These are phyloP conservation scores for Conistra vaccinii DNA, from an alignment of 2,888 invertebrate species.

Conservation along the genomic window DNA sequence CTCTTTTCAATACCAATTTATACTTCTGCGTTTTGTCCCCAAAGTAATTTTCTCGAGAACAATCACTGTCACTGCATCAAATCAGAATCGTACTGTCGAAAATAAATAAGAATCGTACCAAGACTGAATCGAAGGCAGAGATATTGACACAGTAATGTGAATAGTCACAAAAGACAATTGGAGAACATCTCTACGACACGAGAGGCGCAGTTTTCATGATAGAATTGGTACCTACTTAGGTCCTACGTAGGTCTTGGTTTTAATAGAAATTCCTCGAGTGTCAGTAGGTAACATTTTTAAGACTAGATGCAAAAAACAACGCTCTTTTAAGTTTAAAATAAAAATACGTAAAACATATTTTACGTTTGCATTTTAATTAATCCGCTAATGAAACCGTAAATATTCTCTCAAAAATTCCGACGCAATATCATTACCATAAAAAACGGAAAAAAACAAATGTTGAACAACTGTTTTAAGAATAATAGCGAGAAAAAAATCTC, in stretches of 20 bases:
- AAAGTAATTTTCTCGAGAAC: constrained; percentile 30
- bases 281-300: neutral
- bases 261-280: neutral
- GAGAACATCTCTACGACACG: neutral
- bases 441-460: constrained; percentile 15
- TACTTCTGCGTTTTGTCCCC: neutral
- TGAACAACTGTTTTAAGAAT: constrained; percentile 33
- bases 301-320: neutral
- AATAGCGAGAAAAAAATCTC: constrained; percentile 37
- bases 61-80: constrained; percentile 41
- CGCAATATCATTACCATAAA: constrained; percentile 40
- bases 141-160: constrained; percentile 37
- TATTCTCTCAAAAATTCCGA: constrained; percentile 7
- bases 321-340: neutral
- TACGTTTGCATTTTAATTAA: constrained; percentile 4
- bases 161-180: constrained; percentile 38
- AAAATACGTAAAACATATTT: neutral
- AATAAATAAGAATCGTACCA: constrained; percentile 25
- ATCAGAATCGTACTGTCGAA: constrained; percentile 21
- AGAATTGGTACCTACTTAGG: neutral
- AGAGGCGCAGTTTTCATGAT: constrained; percentile 5
- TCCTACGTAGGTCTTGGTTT: neutral
- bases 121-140: constrained; percentile 33
- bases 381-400: constrained; percentile 20
- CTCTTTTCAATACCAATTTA: neutral